Conservation (phyloP, 2,888 invertebrate species). For the Choreutis nemorana region DNA sequence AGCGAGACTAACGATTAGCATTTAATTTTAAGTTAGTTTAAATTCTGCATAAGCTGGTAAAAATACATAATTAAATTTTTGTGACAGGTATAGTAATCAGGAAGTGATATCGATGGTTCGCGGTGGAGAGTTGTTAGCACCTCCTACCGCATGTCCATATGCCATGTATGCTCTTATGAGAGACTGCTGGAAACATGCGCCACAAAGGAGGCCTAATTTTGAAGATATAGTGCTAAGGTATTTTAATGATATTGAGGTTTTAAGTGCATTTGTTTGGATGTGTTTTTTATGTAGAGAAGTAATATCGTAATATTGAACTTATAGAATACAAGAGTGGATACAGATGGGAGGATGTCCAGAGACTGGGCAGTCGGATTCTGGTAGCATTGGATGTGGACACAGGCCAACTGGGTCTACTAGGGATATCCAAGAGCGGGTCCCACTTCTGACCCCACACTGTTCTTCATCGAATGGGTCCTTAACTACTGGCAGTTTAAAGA, state of each 20-base stretch:
- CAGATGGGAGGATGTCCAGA: constrained; percentile 50
- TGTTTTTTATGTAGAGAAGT: too few species aligned
- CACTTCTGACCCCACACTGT: constrained; percentile 49
- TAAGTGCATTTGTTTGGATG: background rate
- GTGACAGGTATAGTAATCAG: constrained; percentile 89
- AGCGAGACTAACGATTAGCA: too few species aligned
- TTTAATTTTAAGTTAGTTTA: too few species aligned
- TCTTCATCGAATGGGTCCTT: constrained; percentile 56
- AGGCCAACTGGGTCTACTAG: constrained; percentile 31
- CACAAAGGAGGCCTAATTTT: constrained; percentile 91
- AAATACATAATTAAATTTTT: background rate
- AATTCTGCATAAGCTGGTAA: background rate
- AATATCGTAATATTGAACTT: too few species aligned
- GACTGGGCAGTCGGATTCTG: constrained; percentile 30
- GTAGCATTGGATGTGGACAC: constrained; percentile 32
- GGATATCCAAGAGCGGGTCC: constrained; percentile 47
- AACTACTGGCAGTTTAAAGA: constrained; percentile 46
- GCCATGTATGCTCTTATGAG: constrained; percentile 95
- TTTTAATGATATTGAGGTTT: background rate
- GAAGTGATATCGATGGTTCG: constrained; percentile 98
- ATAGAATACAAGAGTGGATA: constrained; percentile 45
- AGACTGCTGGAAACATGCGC: constrained; percentile 97
- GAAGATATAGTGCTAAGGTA: constrained; percentile 85
- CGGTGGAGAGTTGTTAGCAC: constrained; percentile 89
- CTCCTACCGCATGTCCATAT: constrained; percentile 92